These are phyloP conservation scores for Drosophila mercatorum DNA, from an alignment of 2,888 invertebrate genomes.

Conservation along the genomic window DNA sequence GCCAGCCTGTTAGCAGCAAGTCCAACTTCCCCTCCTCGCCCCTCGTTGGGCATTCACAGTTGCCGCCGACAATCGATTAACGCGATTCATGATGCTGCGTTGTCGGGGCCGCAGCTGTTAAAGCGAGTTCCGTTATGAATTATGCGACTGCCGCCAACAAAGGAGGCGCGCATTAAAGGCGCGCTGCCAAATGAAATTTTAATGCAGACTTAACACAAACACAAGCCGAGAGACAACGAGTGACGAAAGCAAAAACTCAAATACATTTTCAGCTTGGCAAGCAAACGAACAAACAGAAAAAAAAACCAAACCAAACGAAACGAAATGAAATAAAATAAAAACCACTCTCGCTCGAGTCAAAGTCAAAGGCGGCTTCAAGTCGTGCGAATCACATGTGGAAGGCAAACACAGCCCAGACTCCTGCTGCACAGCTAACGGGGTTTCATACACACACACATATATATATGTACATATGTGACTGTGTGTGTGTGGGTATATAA, in stretches of 20 bases:
- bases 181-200: conserved; percentile 53
- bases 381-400: conserved; percentile 48
- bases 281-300: background rate
- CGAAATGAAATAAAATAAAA: conserved; percentile 13
- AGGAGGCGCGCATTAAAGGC: conserved; percentile 24
- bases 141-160: conserved; percentile 23
- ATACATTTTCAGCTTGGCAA: conserved; percentile 46
- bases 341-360: conserved; percentile 32
- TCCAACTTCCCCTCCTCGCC: background rate
- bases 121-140: conserved; percentile 31
- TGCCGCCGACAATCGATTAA: conserved; percentile 43
- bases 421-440: conserved; percentile 2
- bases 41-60: background rate
- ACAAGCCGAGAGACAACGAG: conserved; percentile 17
- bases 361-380: conserved; percentile 35
- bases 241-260: conserved; percentile 48
- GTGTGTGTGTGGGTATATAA: conserved; percentile 29
- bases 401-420: conserved; percentile 4
- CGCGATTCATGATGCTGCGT: conserved; percentile 38
- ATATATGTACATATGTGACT: background rate
- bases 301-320: background rate
- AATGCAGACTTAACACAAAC: conserved; percentile 57
- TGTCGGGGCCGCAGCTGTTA: conserved; percentile 48
- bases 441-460: background rate
- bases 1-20: conserved; percentile 1